Base-by-base conservation (phyloP, 2,888 invertebrate species). In the Tethea ocularis region DNA sequence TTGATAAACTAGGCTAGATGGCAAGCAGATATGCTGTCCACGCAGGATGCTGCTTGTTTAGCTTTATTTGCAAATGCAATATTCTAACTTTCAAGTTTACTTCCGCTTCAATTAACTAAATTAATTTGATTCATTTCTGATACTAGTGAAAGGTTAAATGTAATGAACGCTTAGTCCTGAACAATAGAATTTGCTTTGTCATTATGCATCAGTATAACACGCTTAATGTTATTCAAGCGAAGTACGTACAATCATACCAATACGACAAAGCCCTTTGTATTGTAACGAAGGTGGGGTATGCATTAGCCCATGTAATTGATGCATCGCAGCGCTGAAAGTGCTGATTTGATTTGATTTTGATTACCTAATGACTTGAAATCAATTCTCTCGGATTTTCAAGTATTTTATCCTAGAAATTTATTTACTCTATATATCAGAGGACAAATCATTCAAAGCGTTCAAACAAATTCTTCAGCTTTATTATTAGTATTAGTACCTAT, bases 251-350 rank as follows among this genome's bases (percentile, higher is more conserved):
- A 84, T 87, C 81, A 79, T 79, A 75, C 70, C 77, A 79, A 83
- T 80, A 69, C 71, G 71, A 78, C 74, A 71, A 68, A 69, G 72
- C 72, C 74, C 83, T 85, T 90, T 89, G 89, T 91, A 86, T 88
- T 88, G 81, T 74, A 84, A 86, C 75, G 75, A 82, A 84, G 88
- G 86, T 77, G 79, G 75, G 83, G 84, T 82, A 76, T 82, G 81
- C 84, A 81, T 82, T 84, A 83, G 81, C 67, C 75, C 80, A 74
- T 80, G 81, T 86, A 87, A 87, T 87, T 83, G 79, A 77, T 80
- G 84, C 83, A 83, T 76, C 71, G 68, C 68, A 71, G 62, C 66
- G 68, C 67, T 64, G 60, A 61, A 60, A 72, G 60, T 65, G 61
- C 41, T 57, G 38, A 53, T 59, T 66, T 60, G 61, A 63, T 68